Evolutionary conservation across 2,113 vertebrate genomes (phyloP).

Genomic region (Salvelinus fontinalis): DNA sequence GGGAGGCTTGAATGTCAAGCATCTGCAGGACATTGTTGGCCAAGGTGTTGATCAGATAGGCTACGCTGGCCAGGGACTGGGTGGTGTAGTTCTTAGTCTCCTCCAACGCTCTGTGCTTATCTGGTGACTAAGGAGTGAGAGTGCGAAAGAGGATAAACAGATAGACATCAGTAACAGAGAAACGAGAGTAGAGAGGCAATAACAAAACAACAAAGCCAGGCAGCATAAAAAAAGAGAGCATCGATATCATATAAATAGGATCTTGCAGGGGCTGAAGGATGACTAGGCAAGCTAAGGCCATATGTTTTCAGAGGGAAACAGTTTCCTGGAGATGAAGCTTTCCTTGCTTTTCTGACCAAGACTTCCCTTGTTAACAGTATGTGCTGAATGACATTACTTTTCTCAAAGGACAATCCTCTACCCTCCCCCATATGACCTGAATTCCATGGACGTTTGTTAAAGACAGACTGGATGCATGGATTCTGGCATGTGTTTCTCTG

Average conservation of each 20-base stretch:
- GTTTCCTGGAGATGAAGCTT: background rate
- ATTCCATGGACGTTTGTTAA: background rate
- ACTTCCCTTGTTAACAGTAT: background rate
- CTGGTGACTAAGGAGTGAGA: conserved; percentile 79
- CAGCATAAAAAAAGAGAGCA: background rate
- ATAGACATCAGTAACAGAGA: background rate
- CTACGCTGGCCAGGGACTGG: conserved; percentile 96
- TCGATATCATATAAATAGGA: background rate
- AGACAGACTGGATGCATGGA: too few relatives aligned
- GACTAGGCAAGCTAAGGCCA: background rate
- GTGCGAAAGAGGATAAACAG: background rate
- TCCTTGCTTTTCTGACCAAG: background rate
- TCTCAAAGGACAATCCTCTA: background rate
- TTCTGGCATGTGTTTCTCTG: too few relatives aligned
- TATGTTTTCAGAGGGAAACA: background rate
- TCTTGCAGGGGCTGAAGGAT: background rate
- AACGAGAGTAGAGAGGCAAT: background rate
- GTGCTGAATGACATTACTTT: too few relatives aligned
- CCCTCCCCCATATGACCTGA: background rate
- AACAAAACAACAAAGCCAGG: too few relatives aligned
- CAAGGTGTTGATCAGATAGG: conserved; percentile 98
- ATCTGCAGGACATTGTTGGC: conserved; percentile 99
- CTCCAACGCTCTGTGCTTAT: conserved; percentile 95
- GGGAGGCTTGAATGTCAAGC: conserved; percentile 98
- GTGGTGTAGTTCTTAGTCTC: conserved; percentile 99